phyloP scores from a whole-genome alignment of 1,140 invertebrate species.

The Drosophila elegans region DNA sequence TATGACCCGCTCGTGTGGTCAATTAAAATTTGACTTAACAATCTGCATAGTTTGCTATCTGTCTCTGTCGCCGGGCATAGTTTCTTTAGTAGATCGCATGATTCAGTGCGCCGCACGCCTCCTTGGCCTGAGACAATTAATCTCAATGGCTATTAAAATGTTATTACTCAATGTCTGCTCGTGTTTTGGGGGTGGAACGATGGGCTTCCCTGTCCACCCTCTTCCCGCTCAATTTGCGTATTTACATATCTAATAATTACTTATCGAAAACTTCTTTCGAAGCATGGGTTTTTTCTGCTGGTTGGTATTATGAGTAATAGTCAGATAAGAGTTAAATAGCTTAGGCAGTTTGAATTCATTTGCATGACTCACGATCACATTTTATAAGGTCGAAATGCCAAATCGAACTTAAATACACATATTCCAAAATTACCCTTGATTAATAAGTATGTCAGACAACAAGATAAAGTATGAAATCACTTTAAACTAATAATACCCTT shows the following conservation, averaged over 20 bases:
- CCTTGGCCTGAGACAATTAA: slow-evolving; percentile 56
- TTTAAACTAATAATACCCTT: no score
- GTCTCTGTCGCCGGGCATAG: slow-evolving; percentile 6
- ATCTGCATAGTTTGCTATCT: slow-evolving; percentile 49
- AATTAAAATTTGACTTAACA: slow-evolving; percentile 68
- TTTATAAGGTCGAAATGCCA: background rate
- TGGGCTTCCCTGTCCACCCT: background rate
- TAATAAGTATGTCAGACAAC: no score
- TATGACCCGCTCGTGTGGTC: slow-evolving; percentile 73
- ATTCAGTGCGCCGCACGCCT: slow-evolving; percentile 44
- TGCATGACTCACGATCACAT: background rate
- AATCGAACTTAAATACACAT: background rate
- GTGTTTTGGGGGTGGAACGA: slow-evolving; percentile 8
- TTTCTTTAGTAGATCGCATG: slow-evolving; percentile 51
- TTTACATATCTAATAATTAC: slow-evolving; percentile 12
- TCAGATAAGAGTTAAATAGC: background rate
- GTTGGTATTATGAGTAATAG: slow-evolving; percentile 1
- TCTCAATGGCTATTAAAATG: slow-evolving; percentile 74
- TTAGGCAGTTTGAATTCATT: background rate
- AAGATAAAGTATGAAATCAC: no score
- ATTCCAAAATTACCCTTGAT: no score
- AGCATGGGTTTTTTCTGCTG: background rate
- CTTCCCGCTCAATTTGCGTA: background rate
- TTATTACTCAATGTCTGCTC: slow-evolving; percentile 69
- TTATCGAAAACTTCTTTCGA: background rate